phyloP scores from a whole-genome alignment of 2,113 vertebrate species.

The Conger conger region DNA sequence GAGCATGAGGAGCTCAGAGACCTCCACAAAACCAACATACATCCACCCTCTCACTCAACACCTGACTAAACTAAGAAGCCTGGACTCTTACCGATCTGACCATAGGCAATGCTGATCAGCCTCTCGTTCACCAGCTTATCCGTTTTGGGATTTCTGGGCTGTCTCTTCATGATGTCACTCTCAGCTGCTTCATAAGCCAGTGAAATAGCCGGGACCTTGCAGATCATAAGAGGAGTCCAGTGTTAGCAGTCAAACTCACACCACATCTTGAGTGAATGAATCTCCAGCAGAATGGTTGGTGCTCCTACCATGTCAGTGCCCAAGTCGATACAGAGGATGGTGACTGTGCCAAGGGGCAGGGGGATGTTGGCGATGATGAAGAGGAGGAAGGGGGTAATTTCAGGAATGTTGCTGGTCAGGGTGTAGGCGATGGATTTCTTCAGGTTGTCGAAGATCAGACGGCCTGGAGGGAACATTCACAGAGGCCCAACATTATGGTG shows the following conservation, averaged over 20 bases:
- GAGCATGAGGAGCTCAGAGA: background rate
- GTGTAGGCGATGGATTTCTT: slow-evolving; percentile 96
- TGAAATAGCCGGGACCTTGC: slow-evolving; percentile 81
- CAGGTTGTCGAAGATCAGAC: slow-evolving; percentile 90
- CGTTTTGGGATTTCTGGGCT: slow-evolving; percentile 76
- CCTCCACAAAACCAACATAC: background rate
- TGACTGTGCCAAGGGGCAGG: slow-evolving; percentile 85
- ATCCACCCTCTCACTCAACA: slow-evolving; percentile 31
- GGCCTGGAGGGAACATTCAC: slow-evolving; percentile 59
- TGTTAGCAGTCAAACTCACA: background rate
- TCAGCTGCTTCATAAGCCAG: slow-evolving; percentile 84
- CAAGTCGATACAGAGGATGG: slow-evolving; percentile 93
- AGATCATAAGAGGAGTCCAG: background rate
- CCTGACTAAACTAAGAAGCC: background rate
- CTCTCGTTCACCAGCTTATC: slow-evolving; percentile 85
- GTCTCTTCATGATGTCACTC: slow-evolving; percentile 87
- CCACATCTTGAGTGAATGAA: background rate
- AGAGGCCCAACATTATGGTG: background rate
- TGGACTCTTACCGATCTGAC: slow-evolving; percentile 73
- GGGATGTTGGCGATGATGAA: slow-evolving; percentile 92
- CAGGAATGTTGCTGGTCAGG: slow-evolving; percentile 91
- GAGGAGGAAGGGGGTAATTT: slow-evolving; percentile 90
- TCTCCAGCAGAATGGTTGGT: background rate
- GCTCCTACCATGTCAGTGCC: slow-evolving; percentile 89
- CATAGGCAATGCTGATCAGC: slow-evolving; percentile 85